Evolutionary conservation across 2,888 invertebrate genomes (phyloP), one percentile per base, ranked within the genome.

Genomic region (Tetranychus truncatus): DNA sequence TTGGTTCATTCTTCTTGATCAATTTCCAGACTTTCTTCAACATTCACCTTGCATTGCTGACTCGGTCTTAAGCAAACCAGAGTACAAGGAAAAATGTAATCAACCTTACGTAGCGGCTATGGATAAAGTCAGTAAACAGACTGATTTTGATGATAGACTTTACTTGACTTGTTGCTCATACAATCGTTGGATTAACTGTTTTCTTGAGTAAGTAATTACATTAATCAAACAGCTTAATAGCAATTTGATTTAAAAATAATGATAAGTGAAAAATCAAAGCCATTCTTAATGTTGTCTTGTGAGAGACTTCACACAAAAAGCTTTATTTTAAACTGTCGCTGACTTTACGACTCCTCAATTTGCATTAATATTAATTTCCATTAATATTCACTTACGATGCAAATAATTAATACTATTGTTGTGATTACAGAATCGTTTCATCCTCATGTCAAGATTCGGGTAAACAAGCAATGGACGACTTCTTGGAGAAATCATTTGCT

Each of bases 1-100:
- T 15, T 7, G 1, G 3, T 55, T 9, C 15, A 2, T 7, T 55
- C 7, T 2, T 15, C 9, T 55, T 3, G 3, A 34, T 5, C 34
- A 34, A 34, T 34, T 24, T 24, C 34, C 34, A 76, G 75, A 74
- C 34, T 77, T 77, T 72, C 73, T 77, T 21, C 21, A 72, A 44
- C 66, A 72, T 21, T 77, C 77, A 5, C 76, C 76, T n/a, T 77
- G 77, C 45, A 76, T 77, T 71, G 74, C 73, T 11, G 73, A 73
- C 11, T 76, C 74, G 21, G 77, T 77, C 15, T 66, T 77, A 15
- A 45, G 71, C 9, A 74, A 69, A 44, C 8, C 46, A 45, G 69
- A 71, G 11, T 76, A 76, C 46, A 76, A 74, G 71, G 21, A 66
- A 1, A 71, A 73, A 46, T 77, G 77, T 66, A 74, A 74, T 73